phyloP scores from a whole-genome alignment of 2,113 vertebrate genomes.

The Ptilorrhoa leucosticta region DNA sequence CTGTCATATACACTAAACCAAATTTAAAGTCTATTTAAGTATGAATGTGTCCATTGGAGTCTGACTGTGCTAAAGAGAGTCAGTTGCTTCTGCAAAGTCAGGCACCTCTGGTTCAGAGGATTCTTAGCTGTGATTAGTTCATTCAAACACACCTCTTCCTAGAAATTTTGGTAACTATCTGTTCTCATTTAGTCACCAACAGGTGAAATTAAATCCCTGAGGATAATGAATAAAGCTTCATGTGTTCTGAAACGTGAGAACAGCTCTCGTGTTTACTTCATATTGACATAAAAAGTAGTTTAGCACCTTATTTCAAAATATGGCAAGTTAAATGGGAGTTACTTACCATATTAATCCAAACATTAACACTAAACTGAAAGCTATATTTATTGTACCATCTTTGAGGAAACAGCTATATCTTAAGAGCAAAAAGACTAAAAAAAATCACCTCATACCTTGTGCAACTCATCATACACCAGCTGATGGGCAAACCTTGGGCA shows the following conservation, averaged over 20 bases:
- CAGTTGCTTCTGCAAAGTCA: background rate
- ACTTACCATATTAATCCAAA: background rate
- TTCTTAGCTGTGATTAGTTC: background rate
- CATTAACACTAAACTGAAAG: background rate
- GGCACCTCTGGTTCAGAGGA: background rate
- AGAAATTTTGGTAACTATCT: background rate
- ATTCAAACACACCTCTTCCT: background rate
- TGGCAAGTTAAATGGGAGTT: background rate
- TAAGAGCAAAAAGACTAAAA: background rate
- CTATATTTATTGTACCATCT: background rate
- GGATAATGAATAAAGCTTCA: background rate
- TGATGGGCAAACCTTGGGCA: conserved; percentile 99
- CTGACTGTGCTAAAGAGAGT: background rate
- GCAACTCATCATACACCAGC: conserved; percentile 95
- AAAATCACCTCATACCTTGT: conserved; percentile 81
- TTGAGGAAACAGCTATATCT: background rate
- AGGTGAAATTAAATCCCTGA: background rate
- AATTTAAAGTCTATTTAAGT: background rate
- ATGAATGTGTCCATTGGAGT: background rate
- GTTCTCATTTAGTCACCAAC: background rate
- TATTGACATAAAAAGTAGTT: background rate
- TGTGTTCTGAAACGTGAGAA: background rate
- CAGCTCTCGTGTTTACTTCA: background rate
- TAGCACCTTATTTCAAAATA: background rate
- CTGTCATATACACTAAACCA: background rate